Evolutionary conservation across 2,888 invertebrate genomes (phyloP).

Genomic region (Agrotis clavis): DNA sequence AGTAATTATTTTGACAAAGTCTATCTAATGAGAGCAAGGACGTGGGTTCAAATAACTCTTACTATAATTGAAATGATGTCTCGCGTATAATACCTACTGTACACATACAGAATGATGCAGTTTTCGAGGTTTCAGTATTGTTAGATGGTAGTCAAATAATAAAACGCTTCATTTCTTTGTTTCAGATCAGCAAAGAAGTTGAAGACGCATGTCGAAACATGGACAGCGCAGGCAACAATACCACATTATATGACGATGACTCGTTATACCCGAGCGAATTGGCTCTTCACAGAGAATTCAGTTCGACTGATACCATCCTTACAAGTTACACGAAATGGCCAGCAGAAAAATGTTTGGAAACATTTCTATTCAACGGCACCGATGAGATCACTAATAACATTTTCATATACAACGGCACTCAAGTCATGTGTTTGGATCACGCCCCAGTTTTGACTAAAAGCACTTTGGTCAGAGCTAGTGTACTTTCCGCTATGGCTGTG

Average conservation of each 20-base stretch:
- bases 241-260: conserved; percentile 84
- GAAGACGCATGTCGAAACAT: conserved; percentile 87
- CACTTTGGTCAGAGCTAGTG: conserved; percentile 92
- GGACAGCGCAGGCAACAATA: conserved; percentile 87
- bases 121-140: conserved; percentile 2
- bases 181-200: conserved; percentile 74
- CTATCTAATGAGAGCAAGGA: no score
- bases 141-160: neutral
- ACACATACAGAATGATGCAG: neutral
- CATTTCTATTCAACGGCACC: conserved; percentile 74
- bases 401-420: conserved; percentile 80
- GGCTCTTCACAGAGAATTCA: conserved; percentile 74
- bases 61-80: neutral
- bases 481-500: conserved; percentile 93
- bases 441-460: conserved; percentile 93
- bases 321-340: conserved; percentile 77
- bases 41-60: neutral
- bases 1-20: no score
- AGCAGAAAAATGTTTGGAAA: conserved; percentile 80
- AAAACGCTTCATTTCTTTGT: conserved; percentile 68
- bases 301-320: conserved; percentile 66
- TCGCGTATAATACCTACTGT: neutral
- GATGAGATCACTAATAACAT: conserved; percentile 73
- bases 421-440: conserved; percentile 90
- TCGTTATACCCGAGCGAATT: conserved; percentile 73